phyloP scores from a whole-genome alignment of 2,888 invertebrate species.

The Scaptomyza reducta region DNA sequence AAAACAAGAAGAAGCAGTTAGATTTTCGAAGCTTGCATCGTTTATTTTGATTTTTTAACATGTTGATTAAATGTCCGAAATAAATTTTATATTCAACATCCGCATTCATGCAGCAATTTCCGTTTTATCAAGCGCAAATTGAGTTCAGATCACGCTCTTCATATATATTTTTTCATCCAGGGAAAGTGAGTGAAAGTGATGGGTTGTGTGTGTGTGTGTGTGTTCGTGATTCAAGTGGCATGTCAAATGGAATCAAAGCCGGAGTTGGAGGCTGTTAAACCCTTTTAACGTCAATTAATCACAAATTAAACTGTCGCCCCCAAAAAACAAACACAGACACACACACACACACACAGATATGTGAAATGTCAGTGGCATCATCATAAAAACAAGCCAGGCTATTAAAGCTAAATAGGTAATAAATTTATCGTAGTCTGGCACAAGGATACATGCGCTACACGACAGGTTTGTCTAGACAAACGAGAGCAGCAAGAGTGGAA shows the following conservation, averaged over 20 bases:
- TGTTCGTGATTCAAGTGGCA: slow-evolving; percentile 41
- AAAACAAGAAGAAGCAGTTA: neutral
- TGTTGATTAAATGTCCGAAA: slow-evolving; percentile 51
- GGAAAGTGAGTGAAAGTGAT: slow-evolving; percentile 70
- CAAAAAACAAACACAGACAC: slow-evolving; percentile 22
- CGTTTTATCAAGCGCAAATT: slow-evolving; percentile 67
- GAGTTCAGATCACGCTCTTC: slow-evolving; percentile 41
- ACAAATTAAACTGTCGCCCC: slow-evolving; percentile 74
- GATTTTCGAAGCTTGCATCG: slow-evolving; percentile 1
- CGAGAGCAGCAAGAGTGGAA: neutral
- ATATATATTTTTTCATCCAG: slow-evolving; percentile 4
- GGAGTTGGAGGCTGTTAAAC: slow-evolving; percentile 60
- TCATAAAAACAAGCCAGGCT: slow-evolving; percentile 77
- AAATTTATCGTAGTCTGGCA: slow-evolving; percentile 72
- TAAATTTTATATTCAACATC: slow-evolving; percentile 66
- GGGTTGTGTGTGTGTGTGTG: slow-evolving; percentile 26
- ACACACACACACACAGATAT: slow-evolving; percentile 1
- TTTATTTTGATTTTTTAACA: slow-evolving; percentile 31
- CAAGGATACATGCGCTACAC: slow-evolving; percentile 74
- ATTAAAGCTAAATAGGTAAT: slow-evolving; percentile 79
- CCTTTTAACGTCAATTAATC: slow-evolving; percentile 80
- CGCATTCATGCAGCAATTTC: slow-evolving; percentile 73
- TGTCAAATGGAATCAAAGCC: slow-evolving; percentile 34
- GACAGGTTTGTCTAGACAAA: slow-evolving; percentile 65
- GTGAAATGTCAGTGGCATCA: slow-evolving; percentile 54